Base-by-base conservation (phyloP, 2,113 vertebrate genomes). In the Notarius lentiginosus region DNA sequence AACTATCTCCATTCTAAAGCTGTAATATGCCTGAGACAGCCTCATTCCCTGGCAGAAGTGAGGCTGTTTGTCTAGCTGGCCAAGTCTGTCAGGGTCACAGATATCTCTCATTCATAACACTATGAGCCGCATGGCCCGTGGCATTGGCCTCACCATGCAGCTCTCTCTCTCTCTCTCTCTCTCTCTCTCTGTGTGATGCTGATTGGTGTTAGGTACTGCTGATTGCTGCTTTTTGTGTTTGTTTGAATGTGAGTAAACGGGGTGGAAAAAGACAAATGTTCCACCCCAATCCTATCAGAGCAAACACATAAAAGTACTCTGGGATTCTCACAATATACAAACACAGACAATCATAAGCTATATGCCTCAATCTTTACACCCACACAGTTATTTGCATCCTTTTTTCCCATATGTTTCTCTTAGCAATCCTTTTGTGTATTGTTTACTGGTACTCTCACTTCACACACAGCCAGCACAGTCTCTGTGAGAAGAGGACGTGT, bases 191-290 rank as follows among this genome's bases (percentile, higher is more conserved):
- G 53, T 34, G 30, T 58, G 85, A 80, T 70, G 47, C 58, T 86
- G 85, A 56, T 72, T 84, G 1, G 27, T 85, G 30, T 70, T 70
- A n/a, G 30, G 18, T 80, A 47, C 18, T 79, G 63, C 49, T 58
- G 49, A 80, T 80, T 70, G 76, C 63, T 70, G 76, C 51, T 58
- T 86, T 70, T 80, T 1, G 14, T 22, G 70, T 81, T 58, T 63
- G 34, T 61, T 20, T 75, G 56, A 84, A 65, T 85, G n/a, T 85
- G n/a, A 63, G 84, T 66, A 75, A 65, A 66, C 49, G 65, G 24
- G 56, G 20, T 8, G 34, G 12, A 20, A 83, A 58, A 86, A 86
- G 60, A 75, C 66, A 87, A 87, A 76, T 76, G 58, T 47, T 65
- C 27, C 14, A 34, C 82, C 47, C 61, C 55, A 79, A 22, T 83